Evolutionary conservation across 2,797 vertebrate species (phyloP), one percentile per base, ranked within the genome.

Genomic region (Chelmon rostratus): DNA sequence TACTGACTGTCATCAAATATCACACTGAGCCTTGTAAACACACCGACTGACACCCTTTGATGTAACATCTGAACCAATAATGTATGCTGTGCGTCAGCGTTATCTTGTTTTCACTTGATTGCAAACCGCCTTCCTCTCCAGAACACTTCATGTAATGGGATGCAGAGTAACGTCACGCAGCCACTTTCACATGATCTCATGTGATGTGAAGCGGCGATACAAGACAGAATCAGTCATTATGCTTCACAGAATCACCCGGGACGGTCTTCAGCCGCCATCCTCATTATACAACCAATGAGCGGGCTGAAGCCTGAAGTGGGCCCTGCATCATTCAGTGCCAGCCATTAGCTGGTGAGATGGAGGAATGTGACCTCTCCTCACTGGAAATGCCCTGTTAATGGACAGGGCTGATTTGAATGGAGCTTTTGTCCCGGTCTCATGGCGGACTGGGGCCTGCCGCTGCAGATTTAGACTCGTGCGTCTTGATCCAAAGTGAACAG

Each of bases 311-410:
- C 66, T 53, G 78, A 75, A 71, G 76, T 79, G 78, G 61, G 61
- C 44, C 44, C 82, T 66, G 76, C 59, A 44, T 86, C 62, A 0
- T 53, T 80, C 73, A 35, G 74, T 76, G 82, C 83, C 82, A 81
- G 87, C 84, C 73, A 82, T 89, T 82, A 85, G 82, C 81, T 56
- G 68, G 15, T 52, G 73, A 71, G 73, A 88, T 67, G 81, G 65
- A 91, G 85, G 93, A 93, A 93, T 93, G 88, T 92, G 90, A 93
- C 93, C 93, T 81, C 84, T 75, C 83, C 85, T 90, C 84, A 81
- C 71, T 86, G 88, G 87, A 82, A 88, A 86, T 83, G 76, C 57
- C 85, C 78, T 16, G 76, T 87, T 93, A 93, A 92, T 88, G 89
- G 90, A 91, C 92, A 86, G 76, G 63, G 66, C 19, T 12, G 21